Conservation (phyloP, 2,888 invertebrate genomes). For the Andrena bicolor region DNA sequence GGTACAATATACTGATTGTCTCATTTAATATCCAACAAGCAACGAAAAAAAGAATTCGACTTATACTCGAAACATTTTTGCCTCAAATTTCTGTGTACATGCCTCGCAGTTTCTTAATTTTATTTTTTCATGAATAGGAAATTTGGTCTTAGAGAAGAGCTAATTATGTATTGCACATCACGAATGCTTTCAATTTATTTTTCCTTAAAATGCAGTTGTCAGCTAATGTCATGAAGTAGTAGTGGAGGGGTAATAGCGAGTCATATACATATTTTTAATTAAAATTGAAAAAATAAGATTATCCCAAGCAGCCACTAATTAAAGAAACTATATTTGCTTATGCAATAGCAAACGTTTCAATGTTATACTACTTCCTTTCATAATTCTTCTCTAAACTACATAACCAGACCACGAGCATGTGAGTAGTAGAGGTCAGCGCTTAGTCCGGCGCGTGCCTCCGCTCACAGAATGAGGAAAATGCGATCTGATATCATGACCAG, state of each 20-base stretch:
- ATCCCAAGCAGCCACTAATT: background rate
- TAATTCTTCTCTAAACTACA: background rate
- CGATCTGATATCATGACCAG: no score
- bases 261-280: background rate
- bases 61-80: no score
- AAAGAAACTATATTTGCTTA: background rate
- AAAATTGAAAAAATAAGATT: background rate
- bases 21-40: conserved; percentile 13
- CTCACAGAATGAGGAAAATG: no score
- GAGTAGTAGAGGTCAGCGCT: background rate
- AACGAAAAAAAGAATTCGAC: background rate
- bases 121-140: background rate
- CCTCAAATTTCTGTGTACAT: background rate
- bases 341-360: background rate
- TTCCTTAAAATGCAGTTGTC: background rate
- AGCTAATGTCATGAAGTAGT: background rate
- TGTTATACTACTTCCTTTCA: background rate
- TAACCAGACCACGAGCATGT: background rate
- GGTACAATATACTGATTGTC: conserved; percentile 17
- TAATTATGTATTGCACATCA: background rate
- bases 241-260: background rate
- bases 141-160: background rate
- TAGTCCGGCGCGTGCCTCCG: background rate
- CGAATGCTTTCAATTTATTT: background rate
- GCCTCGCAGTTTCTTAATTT: background rate